These are phyloP conservation scores for Xenus cinereus DNA, from an alignment of 2,113 vertebrate species.

Conservation along the genomic window DNA sequence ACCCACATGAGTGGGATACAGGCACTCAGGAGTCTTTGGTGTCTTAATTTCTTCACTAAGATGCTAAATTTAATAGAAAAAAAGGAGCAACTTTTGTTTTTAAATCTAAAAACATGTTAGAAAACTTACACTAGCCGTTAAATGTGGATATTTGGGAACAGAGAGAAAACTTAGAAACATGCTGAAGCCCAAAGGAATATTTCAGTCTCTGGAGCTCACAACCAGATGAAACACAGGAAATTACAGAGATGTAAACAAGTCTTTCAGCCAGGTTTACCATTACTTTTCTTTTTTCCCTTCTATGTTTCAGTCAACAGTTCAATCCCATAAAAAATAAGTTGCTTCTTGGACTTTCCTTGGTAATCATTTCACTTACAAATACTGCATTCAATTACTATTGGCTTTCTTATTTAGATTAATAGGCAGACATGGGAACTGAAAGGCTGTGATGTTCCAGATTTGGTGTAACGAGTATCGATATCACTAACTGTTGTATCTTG, in stretches of 20 bases:
- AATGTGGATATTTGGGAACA: neutral
- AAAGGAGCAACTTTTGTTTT: neutral
- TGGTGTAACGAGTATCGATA: neutral
- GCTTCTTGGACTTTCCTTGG: neutral
- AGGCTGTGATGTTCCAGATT: neutral
- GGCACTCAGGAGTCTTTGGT: neutral
- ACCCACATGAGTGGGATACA: neutral
- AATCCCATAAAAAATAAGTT: neutral
- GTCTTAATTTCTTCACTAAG: neutral
- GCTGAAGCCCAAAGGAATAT: conserved; percentile 19
- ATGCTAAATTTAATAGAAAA: neutral
- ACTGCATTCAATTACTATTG: conserved; percentile 1
- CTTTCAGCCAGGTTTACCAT: conserved; percentile 44
- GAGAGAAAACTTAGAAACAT: conserved; percentile 18
- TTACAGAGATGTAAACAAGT: conserved; percentile 56
- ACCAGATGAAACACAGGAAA: conserved; percentile 61
- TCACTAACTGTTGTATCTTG: neutral
- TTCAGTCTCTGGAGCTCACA: conserved; percentile 17
- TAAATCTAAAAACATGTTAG: neutral
- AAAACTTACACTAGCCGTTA: conserved; percentile 2
- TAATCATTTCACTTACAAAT: conserved; percentile 34
- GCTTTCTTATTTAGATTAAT: conserved; percentile 32
- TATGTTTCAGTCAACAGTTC: conserved; percentile 20
- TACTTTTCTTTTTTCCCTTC: conserved; percentile 14
- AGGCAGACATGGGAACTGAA: neutral